Base-by-base conservation (phyloP, 2,888 invertebrate species). In the Cancer borealis region DNA sequence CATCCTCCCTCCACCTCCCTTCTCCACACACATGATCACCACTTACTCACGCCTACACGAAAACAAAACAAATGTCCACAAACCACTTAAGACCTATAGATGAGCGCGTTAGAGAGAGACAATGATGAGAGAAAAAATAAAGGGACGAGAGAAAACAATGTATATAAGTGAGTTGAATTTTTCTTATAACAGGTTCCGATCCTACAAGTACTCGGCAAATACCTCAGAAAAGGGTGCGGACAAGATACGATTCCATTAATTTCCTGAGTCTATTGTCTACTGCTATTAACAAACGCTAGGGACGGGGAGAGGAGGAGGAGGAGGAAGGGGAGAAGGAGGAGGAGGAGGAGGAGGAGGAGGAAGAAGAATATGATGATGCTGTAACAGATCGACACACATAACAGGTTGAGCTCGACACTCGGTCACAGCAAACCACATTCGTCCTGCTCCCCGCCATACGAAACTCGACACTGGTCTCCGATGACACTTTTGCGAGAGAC, bases 1-100 rank as follows among this genome's bases (percentile, higher is more conserved):
- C 26, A 54, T 26, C 49, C 14, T 54, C 54, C 73, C 88, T 45
- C 87, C 88, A 88, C 54, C 47, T 12, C 49, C 12, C 87, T 26
- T 30, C 60, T n/a, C 49, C 66, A 49, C 66, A 60, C 54, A 91
- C 66, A 91, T 91, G 91, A 39, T 91, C 60, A 73, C 60, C 73
- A 46, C 88, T 47, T 8, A 54, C 88, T 84, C 47, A 92, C 73
- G 73, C 79, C 79, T 49, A 87, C 47, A 88, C 66, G 60, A 60
- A 14, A 47, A 45, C 60, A 46, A 87, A 46, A 88, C 46, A 92
- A 8, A 92, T 54, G 54, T 17, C 8, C 26, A 30, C 46, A 92
- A 54, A 84, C 8, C 39, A 84, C 30, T 26, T 14, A 92, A 6
- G n/a, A 92, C 30, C 87, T 26, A 47, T 2, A 92, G 6, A 73